Conservation (phyloP, 2,888 invertebrate species). For the Drosophila eohydei region DNA sequence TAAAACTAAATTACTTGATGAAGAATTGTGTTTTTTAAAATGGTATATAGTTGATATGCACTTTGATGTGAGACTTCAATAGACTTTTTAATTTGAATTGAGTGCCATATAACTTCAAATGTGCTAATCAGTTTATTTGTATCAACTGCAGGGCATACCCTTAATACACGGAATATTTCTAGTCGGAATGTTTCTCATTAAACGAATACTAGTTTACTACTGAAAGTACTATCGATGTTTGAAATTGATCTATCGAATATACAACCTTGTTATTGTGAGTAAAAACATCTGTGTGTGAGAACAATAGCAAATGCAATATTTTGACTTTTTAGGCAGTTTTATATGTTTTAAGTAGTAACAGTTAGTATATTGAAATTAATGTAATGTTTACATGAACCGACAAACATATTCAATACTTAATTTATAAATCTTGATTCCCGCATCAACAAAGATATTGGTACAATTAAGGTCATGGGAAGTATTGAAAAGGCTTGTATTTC, state of each 20-base stretch:
- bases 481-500: slow-evolving; percentile 92
- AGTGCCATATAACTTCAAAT: neutral
- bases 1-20: too few relatives aligned
- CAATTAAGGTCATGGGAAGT: slow-evolving; percentile 89
- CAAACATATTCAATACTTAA: neutral
- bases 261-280: slow-evolving; percentile 35
- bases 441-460: slow-evolving; percentile 11
- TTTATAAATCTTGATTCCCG: neutral
- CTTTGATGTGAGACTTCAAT: neutral
- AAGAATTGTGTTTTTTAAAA: too few relatives aligned
- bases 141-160: neutral
- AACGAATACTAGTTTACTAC: neutral
- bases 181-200: neutral
- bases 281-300: slow-evolving; percentile 44
- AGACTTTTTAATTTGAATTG: neutral
- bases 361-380: neutral
- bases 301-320: slow-evolving; percentile 32
- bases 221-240: slow-evolving; percentile 29
- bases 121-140: neutral
- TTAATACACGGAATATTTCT: neutral
- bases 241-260: slow-evolving; percentile 25
- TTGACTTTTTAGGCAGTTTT: slow-evolving; percentile 14
- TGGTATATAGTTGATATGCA: too few relatives aligned
- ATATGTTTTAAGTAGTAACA: slow-evolving; percentile 8
- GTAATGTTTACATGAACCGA: neutral